A percentile compares a stretch with the other conserved stretches of the same genome.
phyloP scores from a whole-genome alignment of 1,140 invertebrate species.

The Metaphire vulgaris region DNA sequence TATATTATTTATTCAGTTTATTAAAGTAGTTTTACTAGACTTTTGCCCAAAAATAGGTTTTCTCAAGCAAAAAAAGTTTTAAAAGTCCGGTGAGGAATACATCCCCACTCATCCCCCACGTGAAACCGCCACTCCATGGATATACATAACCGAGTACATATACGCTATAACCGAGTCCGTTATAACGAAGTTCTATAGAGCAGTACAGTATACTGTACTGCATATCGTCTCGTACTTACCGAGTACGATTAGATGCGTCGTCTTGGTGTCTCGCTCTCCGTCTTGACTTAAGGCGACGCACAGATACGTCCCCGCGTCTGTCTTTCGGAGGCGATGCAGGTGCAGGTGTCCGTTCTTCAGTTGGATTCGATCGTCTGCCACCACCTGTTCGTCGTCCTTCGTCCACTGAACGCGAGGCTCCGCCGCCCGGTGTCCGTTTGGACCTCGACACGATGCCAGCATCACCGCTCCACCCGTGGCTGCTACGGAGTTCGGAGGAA shows the following conservation, averaged over 20 bases:
- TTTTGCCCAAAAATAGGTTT: too few species aligned
- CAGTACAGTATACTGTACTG: too few species aligned
- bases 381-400: slow-evolving; percentile 22
- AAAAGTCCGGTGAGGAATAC: too few species aligned
- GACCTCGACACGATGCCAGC: slow-evolving; percentile 83
- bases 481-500: slow-evolving; percentile 22
- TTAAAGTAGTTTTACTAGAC: too few species aligned
- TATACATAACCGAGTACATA: too few species aligned
- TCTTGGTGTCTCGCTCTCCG: slow-evolving; percentile 66
- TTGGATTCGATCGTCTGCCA: neutral
- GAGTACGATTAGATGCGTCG: slow-evolving; percentile 73
- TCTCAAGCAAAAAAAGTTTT: too few species aligned
- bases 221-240: slow-evolving; percentile 12
- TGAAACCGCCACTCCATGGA: too few species aligned
- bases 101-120: too few species aligned
- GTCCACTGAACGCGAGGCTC: slow-evolving; percentile 79
- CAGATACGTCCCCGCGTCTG: slow-evolving; percentile 76
- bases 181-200: too few species aligned
- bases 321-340: slow-evolving; percentile 70
- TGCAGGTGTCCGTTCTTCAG: slow-evolving; percentile 63
- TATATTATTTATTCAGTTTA: too few species aligned
- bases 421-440: slow-evolving; percentile 85
- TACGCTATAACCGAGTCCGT: too few species aligned
- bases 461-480: slow-evolving; percentile 72
- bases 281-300: slow-evolving; percentile 80